Evolutionary conservation across 1,140 invertebrate species (phyloP).

Genomic region (Archivesica marissinica): DNA sequence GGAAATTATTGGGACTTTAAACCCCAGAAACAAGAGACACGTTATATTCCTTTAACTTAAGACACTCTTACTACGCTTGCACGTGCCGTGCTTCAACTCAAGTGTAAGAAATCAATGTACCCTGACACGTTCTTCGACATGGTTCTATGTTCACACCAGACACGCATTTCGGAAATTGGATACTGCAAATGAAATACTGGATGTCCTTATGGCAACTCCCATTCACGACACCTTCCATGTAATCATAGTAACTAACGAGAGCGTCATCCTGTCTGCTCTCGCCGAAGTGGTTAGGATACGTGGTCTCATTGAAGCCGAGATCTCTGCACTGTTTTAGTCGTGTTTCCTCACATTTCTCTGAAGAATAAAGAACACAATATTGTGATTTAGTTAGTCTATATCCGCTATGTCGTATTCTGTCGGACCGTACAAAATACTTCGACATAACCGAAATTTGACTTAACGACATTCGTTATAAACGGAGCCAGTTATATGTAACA

Average conservation of each 20-base stretch:
- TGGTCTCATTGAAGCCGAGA: constrained; percentile 25
- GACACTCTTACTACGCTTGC: not conserved
- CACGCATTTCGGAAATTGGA: constrained; percentile 49
- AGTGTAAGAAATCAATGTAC: constrained; percentile 17
- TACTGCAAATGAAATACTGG: constrained; percentile 37
- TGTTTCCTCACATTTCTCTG: constrained; percentile 34
- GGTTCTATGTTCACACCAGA: constrained; percentile 24
- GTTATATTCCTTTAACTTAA: not conserved
- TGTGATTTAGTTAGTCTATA: no score
- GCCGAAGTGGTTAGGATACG: constrained; percentile 33
- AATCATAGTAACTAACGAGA: not conserved
- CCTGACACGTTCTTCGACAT: constrained; percentile 37
- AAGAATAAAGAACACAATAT: not conserved
- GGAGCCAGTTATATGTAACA: no score
- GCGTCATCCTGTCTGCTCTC: constrained; percentile 17
- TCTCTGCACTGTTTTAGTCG: not conserved
- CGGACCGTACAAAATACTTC: no score
- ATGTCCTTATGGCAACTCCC: constrained; percentile 11
- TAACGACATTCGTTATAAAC: no score
- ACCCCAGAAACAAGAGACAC: no score
- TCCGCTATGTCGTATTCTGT: no score
- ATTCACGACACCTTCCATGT: not conserved
- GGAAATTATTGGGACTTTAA: no score
- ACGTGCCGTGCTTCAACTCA: not conserved
- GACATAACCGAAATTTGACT: no score